Evolutionary conservation across 2,797 vertebrate species (phyloP), one percentile per base, ranked within the genome.

Genomic region (Sebastes steindachneri): DNA sequence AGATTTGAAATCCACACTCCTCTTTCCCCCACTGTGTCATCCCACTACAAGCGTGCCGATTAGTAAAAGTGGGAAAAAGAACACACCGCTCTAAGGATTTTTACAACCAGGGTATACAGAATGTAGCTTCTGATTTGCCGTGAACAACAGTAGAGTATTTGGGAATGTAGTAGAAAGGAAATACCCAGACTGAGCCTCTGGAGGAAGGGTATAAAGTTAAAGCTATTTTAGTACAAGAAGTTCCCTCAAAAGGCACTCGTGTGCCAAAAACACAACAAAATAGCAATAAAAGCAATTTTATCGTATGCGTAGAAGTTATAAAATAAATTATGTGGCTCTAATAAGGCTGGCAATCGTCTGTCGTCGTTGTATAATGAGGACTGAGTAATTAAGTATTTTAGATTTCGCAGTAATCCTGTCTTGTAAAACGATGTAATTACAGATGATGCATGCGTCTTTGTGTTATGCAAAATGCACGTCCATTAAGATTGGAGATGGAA

Each of bases 381-480:
- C 54, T 35, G 77, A 89, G 87, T 88, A 88, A 90, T 94, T 92
- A 91, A 91, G 86, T 90, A 90, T 90, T 92, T 90, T 86, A 89
- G 77, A 89, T 79, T 65, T 77, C 2, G 67, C 80, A 71, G 82
- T 93, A 88, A 93, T 88, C 63, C 88, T 91, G 90, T 89, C 92
- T 90, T 82, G 84, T 93, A 92, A 94, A 94, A 91, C 75, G 63
- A 81, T 79, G 86, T 85, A 91, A 92, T 94, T 93, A 92, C 51
- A 87, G 75, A 80, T 91, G 85, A 94, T 91, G 70, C 76, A 91
- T 93, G 85, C 54, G n/a, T 89, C 86, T 75, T 17, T 73, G 82
- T 82, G 84, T 90, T 90, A 88, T 88, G 86, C 81, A 86, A 82
- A 80, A 77, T 87, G 64, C 66, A 54, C 9, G 35, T 78, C 87